Conservation (phyloP, 1,140 invertebrate genomes). For the Liolophura sinensis region DNA sequence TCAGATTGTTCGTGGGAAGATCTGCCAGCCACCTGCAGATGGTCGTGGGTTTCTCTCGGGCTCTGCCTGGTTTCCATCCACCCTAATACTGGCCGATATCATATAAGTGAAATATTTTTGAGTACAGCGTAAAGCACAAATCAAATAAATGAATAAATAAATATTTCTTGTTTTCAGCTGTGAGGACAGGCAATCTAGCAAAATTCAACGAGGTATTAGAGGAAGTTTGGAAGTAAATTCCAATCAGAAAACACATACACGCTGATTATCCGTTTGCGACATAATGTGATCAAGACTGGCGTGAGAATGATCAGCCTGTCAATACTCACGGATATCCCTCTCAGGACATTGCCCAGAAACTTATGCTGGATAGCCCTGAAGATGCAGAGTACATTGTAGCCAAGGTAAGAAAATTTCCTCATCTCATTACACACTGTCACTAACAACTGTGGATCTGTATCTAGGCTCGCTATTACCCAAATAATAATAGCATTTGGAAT, state of each 20-base stretch:
- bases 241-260: conserved; percentile 89
- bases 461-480: no score
- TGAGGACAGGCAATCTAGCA: conserved; percentile 90
- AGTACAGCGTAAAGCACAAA: no score
- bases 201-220: conserved; percentile 93
- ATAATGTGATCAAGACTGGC: conserved; percentile 99
- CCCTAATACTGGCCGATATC: no score
- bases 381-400: conserved; percentile 99
- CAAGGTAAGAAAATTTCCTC: conserved; percentile 64
- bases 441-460: no score
- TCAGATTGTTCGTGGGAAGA: no score
- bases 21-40: no score
- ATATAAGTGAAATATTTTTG: no score
- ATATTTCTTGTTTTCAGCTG: conserved; percentile 69
- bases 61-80: no score
- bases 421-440: neutral
- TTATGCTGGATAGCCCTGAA: conserved; percentile 90
- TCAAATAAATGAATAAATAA: no score
- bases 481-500: no score
- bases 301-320: conserved; percentile 95
- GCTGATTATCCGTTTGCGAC: conserved; percentile 84
- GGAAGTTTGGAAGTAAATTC: conserved; percentile 64
- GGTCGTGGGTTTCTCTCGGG: no score
- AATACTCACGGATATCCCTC: conserved; percentile 94
- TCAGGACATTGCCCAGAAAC: conserved; percentile 91